phyloP scores from a whole-genome alignment of 2,113 vertebrate species.

The Coturnix japonica region DNA sequence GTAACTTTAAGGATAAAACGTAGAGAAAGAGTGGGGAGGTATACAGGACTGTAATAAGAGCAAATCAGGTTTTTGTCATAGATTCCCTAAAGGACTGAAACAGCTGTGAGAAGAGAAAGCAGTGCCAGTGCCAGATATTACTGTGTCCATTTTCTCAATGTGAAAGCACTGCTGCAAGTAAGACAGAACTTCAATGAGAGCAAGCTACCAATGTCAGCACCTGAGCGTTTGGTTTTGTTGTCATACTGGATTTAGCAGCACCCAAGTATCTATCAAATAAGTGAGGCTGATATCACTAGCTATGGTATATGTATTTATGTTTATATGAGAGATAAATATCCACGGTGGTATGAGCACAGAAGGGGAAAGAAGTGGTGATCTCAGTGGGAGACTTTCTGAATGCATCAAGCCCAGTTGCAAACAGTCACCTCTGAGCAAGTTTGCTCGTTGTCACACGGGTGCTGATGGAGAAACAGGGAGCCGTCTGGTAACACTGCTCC shows the following conservation, averaged over 20 bases:
- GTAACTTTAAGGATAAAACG: background rate
- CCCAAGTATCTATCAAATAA: background rate
- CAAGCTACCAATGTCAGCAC: background rate
- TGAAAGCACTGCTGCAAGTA: background rate
- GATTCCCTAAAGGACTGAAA: background rate
- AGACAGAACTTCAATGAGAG: background rate
- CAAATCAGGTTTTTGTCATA: background rate
- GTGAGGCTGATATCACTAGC: background rate
- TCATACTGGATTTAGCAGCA: background rate
- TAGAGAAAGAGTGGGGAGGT: background rate
- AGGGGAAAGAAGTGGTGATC: background rate
- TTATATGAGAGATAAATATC: background rate
- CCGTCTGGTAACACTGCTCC: background rate
- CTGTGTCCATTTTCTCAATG: background rate
- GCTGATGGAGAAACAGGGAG: background rate
- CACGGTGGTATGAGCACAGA: background rate
- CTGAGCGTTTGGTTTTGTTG: background rate
- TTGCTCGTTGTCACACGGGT: background rate
- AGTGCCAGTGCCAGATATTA: background rate
- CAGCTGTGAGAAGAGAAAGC: background rate
- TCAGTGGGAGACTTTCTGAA: background rate
- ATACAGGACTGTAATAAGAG: background rate
- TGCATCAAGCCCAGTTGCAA: background rate
- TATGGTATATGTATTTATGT: background rate
- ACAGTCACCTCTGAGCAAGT: accelerated